Conservation (phyloP, 2,797 vertebrate genomes). For the Jordanella pulchra region DNA sequence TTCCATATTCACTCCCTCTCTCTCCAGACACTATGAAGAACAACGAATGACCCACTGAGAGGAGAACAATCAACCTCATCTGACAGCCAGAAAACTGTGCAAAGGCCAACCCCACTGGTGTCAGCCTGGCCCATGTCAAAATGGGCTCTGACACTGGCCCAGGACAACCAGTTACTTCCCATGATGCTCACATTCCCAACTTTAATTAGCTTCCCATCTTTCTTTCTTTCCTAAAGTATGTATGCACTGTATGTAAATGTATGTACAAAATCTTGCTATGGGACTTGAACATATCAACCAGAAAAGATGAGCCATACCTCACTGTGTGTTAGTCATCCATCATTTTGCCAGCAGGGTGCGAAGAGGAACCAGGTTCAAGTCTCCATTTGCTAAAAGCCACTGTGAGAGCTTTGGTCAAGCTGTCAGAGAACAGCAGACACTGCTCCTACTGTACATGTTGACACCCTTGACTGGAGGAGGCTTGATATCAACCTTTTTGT, state of each 20-base stretch:
- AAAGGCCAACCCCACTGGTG: constrained; percentile 75
- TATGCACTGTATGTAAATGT: constrained; percentile 64
- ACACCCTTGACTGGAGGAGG: constrained; percentile 54
- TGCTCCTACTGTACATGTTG: constrained; percentile 36
- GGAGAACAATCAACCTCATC: constrained; percentile 81
- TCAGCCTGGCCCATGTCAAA: constrained; percentile 68
- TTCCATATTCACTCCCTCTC: constrained; percentile 25
- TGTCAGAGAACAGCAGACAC: constrained; percentile 48
- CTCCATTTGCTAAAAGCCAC: constrained; percentile 59
- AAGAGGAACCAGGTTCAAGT: constrained; percentile 61
- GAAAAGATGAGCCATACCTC: constrained; percentile 79
- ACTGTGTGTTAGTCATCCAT: constrained; percentile 67
- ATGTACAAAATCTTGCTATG: constrained; percentile 65
- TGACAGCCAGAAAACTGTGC: constrained; percentile 85
- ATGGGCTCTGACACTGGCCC: constrained; percentile 74
- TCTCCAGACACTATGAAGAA: constrained; percentile 63
- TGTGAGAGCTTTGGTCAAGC: constrained; percentile 59
- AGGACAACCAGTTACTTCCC: constrained; percentile 64
- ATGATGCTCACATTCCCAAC: constrained; percentile 63
- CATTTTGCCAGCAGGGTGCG: constrained; percentile 52
- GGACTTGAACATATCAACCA: constrained; percentile 78
- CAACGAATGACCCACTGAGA: constrained; percentile 75
- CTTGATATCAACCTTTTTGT: constrained; percentile 55
- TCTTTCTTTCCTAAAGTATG: constrained; percentile 56
- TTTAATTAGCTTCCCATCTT: constrained; percentile 64